These are phyloP conservation scores for Todiramphus saurophagus DNA, from an alignment of 2,113 vertebrate species.

Conservation along the genomic window DNA sequence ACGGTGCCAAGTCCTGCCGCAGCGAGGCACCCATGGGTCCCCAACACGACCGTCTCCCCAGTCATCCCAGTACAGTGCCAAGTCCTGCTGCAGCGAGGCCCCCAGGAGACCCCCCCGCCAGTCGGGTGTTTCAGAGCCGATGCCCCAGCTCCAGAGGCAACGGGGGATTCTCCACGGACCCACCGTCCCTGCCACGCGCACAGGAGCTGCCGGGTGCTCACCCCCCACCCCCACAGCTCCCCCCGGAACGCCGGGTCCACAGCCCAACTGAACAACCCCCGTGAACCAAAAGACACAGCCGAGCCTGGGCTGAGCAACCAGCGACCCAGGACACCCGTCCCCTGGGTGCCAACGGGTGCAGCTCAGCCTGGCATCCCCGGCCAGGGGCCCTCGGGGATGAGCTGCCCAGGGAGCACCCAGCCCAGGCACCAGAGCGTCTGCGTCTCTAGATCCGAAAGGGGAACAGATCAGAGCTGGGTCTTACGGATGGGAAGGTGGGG, in stretches of 20 bases:
- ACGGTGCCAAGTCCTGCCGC: not conserved
- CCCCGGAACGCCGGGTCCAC: not conserved
- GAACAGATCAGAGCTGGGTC: not conserved
- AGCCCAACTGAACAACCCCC: not conserved
- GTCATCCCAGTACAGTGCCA: accelerated
- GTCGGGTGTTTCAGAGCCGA: not conserved
- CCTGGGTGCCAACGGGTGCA: not conserved
- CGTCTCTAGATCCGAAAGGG: not conserved
- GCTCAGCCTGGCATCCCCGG: not conserved
- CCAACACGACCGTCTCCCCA: not conserved
- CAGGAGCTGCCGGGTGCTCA: not conserved
- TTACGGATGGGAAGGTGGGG: accelerated
- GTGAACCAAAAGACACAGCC: accelerated
- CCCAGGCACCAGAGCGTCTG: not conserved
- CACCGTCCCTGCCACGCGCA: not conserved
- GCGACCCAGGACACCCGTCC: accelerated
- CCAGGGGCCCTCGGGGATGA: accelerated
- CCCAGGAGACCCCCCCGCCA: too few species aligned
- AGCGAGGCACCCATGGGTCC: not conserved
- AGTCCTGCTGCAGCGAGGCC: not conserved
- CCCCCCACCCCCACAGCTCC: not conserved
- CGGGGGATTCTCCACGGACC: too few species aligned
- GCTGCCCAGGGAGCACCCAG: not conserved
- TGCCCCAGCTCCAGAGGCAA: not conserved
- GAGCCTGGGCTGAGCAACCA: not conserved